Evolutionary conservation across 2,888 invertebrate species (phyloP).

Genomic region (Encarsia formosa): DNA sequence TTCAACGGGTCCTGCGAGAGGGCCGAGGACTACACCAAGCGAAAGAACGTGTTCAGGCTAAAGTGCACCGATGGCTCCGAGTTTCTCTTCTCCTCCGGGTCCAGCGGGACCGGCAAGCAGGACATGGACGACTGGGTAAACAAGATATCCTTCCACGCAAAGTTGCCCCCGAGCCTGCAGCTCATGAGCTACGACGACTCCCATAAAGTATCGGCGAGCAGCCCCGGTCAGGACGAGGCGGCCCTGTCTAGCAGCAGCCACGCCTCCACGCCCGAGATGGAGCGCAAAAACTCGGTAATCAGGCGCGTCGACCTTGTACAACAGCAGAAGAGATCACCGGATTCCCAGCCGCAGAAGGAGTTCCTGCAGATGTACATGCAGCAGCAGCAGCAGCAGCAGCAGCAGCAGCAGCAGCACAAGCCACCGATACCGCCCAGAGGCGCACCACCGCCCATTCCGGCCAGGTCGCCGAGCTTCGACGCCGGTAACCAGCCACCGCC

Average conservation of each 20-base stretch:
- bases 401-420: constrained; percentile 37
- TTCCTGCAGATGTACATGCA: constrained; percentile 54
- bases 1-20: constrained; percentile 75
- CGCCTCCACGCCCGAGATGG: constrained; percentile 52
- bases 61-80: constrained; percentile 87
- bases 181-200: constrained; percentile 76
- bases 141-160: constrained; percentile 90
- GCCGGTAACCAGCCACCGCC: too few species aligned
- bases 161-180: constrained; percentile 83
- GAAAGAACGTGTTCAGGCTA: constrained; percentile 88
- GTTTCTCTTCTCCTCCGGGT: constrained; percentile 79
- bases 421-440: constrained; percentile 61
- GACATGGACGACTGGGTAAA: constrained; percentile 87
- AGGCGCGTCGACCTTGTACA: constrained; percentile 40
- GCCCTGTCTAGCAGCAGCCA: constrained; percentile 50
- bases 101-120: constrained; percentile 64
- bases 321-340: constrained; percentile 38
- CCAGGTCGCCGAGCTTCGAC: constrained; percentile 50
- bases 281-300: constrained; percentile 50
- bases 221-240: constrained; percentile 41
- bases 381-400: constrained; percentile 47
- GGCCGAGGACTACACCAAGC: constrained; percentile 92
- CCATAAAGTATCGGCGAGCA: constrained; percentile 53
- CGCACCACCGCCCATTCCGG: constrained; percentile 58
- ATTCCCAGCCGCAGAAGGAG: constrained; percentile 54